Conservation (phyloP, 2,113 vertebrate species). For the Chloroceryle aenea region DNA sequence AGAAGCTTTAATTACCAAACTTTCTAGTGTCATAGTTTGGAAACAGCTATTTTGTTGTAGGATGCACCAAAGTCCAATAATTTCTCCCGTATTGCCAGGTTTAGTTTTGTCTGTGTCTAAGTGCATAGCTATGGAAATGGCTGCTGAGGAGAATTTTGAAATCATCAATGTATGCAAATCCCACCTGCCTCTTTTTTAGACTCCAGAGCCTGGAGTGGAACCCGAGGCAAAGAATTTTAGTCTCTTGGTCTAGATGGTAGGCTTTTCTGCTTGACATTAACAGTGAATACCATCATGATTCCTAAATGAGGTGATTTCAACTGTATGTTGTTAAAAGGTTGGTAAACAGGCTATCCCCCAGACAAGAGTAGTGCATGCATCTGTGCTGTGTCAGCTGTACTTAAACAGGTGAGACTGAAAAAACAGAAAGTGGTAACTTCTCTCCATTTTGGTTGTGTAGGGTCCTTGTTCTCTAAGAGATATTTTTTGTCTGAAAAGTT, state of each 20-base stretch:
- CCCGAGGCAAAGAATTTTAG: background rate
- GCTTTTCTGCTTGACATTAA: background rate
- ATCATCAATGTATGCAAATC: background rate
- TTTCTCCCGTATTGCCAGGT: background rate
- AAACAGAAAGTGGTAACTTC: slow-evolving; percentile 1
- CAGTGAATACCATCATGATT: background rate
- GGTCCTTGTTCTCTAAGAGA: slow-evolving; percentile 37
- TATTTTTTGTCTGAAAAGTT: slow-evolving; percentile 50
- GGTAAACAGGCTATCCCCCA: background rate
- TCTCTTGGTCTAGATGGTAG: background rate
- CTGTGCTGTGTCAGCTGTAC: slow-evolving; percentile 13
- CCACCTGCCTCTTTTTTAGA: background rate
- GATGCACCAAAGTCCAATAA: background rate
- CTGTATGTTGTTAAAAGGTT: background rate
- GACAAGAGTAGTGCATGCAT: background rate
- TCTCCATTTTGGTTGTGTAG: slow-evolving; percentile 45
- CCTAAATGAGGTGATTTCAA: background rate
- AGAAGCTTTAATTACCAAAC: background rate
- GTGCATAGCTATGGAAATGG: background rate
- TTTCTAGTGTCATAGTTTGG: background rate
- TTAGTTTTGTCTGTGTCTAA: background rate
- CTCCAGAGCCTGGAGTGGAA: background rate
- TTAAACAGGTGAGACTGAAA: slow-evolving; percentile 47
- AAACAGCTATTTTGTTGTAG: background rate
- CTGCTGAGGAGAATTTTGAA: background rate